Percentiles rank a stretch among this genome's conserved stretches.
Evolutionary conservation across 2,113 vertebrate species (phyloP).

Genomic region (Phrynosoma blainvillii): DNA sequence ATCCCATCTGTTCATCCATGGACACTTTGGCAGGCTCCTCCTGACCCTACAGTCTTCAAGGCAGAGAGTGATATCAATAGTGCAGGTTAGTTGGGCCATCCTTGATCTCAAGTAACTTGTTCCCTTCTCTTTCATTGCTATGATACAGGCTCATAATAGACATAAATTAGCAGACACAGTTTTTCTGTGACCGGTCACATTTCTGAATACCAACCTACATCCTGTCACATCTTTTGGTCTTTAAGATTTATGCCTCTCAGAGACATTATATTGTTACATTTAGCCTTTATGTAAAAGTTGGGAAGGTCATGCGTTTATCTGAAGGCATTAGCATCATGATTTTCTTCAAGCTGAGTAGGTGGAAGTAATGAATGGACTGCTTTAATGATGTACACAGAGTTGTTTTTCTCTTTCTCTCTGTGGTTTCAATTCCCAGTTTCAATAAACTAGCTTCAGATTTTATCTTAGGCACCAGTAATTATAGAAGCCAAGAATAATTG

Average conservation of each 20-base stretch:
- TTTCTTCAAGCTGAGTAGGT: slow-evolving; percentile 66
- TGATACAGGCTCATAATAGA: slow-evolving; percentile 42
- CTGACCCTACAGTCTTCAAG: not conserved
- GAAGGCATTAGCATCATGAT: slow-evolving; percentile 65
- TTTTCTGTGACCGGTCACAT: slow-evolving; percentile 60
- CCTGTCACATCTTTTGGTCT: slow-evolving; percentile 41
- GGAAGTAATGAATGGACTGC: slow-evolving; percentile 73
- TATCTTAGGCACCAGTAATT: slow-evolving; percentile 72
- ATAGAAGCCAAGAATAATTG: slow-evolving; percentile 68
- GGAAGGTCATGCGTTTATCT: slow-evolving; percentile 51
- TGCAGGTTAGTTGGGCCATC: not conserved
- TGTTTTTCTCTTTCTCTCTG: slow-evolving; percentile 57
- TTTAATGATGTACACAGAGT: slow-evolving; percentile 71
- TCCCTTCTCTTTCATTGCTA: not conserved
- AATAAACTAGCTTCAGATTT: slow-evolving; percentile 74
- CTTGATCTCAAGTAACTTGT: not conserved
- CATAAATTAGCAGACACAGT: slow-evolving; percentile 42
- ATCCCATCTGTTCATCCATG: not conserved
- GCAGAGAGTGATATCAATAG: not conserved
- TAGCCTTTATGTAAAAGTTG: slow-evolving; percentile 56
- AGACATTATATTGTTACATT: slow-evolving; percentile 46
- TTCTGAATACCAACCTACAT: slow-evolving; percentile 48
- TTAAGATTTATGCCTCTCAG: slow-evolving; percentile 41
- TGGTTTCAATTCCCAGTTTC: slow-evolving; percentile 68
- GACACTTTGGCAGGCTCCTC: not conserved